phyloP scores from a whole-genome alignment of 2,888 invertebrate species.

The Amblyjoppa fuscipennis region DNA sequence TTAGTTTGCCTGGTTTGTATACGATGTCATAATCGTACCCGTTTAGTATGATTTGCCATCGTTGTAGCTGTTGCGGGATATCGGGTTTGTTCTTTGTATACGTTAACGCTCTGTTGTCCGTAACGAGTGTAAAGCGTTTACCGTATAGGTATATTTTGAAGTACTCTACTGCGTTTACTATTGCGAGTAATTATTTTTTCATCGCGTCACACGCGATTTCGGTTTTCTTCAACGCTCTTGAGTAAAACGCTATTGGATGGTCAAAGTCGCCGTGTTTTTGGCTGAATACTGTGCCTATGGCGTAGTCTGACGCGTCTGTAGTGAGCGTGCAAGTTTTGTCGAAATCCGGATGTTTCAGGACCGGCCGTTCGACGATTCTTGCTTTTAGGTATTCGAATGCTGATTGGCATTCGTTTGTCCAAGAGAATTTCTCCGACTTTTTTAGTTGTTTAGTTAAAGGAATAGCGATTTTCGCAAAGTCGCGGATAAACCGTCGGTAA shows the following conservation, averaged over 20 bases:
- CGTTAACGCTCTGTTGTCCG: conserved; percentile 51
- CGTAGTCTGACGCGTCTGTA: conserved; percentile 56
- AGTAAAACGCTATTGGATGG: conserved; percentile 77
- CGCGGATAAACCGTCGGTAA: conserved; percentile 58
- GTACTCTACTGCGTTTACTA: conserved; percentile 52
- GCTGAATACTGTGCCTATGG: conserved; percentile 73
- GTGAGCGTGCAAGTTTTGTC: conserved; percentile 33
- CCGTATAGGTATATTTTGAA: conserved; percentile 23
- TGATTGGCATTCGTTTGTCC: conserved; percentile 46
- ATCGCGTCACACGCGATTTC: conserved; percentile 77
- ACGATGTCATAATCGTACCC: no score
- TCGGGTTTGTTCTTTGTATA: conserved; percentile 47
- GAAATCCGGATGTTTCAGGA: conserved; percentile 36
- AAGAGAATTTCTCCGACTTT: conserved; percentile 45
- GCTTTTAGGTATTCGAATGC: conserved; percentile 53
- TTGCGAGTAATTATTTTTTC: conserved; percentile 77
- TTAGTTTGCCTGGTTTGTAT: conserved; percentile 19
- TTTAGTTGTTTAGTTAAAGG: conserved; percentile 46
- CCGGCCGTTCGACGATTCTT: conserved; percentile 39
- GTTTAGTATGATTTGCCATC: conserved; percentile 44
- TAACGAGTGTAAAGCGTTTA: conserved; percentile 34
- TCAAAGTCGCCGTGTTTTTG: conserved; percentile 74
- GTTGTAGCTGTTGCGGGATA: conserved; percentile 46
- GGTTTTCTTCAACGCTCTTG: conserved; percentile 70
- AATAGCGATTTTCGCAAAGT: conserved; percentile 51